Conservation (phyloP, 2,113 vertebrate genomes). For the Strix aluco region DNA sequence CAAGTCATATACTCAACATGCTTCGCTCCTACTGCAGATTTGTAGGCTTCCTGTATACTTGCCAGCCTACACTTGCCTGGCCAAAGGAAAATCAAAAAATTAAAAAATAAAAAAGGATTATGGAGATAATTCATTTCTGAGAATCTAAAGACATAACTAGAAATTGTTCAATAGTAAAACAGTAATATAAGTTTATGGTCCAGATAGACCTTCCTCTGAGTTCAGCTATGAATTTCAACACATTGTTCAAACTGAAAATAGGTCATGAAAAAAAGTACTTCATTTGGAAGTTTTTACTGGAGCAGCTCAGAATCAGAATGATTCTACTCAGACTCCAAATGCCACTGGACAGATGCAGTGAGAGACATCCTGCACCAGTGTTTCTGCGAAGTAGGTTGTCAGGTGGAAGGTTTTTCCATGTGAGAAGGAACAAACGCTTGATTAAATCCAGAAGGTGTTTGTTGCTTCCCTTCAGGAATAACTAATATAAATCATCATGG, state of each 20-base stretch:
- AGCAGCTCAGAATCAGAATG: neutral
- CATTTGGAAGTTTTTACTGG: neutral
- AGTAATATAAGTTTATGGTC: neutral
- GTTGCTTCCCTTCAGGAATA: conserved; percentile 21
- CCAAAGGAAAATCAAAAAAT: neutral
- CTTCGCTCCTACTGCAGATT: neutral
- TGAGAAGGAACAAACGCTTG: neutral
- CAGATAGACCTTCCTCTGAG: neutral
- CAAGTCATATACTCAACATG: neutral
- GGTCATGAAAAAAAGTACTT: neutral
- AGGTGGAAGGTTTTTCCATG: conserved; percentile 20
- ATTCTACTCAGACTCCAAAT: neutral
- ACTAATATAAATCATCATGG: conserved; percentile 27
- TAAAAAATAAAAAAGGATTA: neutral
- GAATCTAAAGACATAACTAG: neutral
- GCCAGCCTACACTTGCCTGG: neutral
- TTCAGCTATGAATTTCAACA: neutral
- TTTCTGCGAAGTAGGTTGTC: neutral
- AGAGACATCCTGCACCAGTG: neutral
- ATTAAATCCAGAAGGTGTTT: conserved; percentile 14
- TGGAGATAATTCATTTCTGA: neutral
- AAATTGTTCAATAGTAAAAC: neutral
- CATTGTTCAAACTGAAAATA: conserved; percentile 7
- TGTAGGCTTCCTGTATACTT: neutral
- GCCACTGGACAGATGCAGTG: neutral